Conservation (phyloP, 1,140 invertebrate genomes). For the Euglossa dilemma region DNA sequence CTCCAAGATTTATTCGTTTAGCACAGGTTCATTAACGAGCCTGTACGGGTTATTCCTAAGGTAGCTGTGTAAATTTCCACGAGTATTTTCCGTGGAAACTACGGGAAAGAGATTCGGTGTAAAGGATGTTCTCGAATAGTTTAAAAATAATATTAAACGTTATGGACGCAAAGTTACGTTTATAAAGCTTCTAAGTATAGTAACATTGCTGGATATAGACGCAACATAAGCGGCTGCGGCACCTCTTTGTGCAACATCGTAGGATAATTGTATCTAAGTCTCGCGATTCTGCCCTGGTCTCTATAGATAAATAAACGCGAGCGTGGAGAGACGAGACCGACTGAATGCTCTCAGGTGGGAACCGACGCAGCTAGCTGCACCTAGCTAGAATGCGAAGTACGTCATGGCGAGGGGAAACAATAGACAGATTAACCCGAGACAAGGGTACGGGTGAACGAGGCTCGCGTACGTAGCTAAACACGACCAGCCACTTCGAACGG, state of each 20-base stretch:
- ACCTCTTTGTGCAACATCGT: conserved; percentile 49
- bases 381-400: conserved; percentile 23
- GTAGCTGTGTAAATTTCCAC: too few species aligned
- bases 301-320: conserved; percentile 55
- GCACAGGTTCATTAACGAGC: too few species aligned
- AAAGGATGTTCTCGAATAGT: too few species aligned
- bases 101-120: too few species aligned
- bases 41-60: too few species aligned
- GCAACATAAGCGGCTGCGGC: conserved; percentile 23
- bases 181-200: background rate
- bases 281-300: conserved; percentile 34
- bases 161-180: background rate
- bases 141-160: too few species aligned
- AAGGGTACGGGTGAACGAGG: conserved; percentile 31
- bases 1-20: too few species aligned
- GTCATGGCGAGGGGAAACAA: conserved; percentile 36
- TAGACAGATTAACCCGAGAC: conserved; percentile 53
- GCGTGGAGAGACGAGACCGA: background rate
- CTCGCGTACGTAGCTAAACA: conserved; percentile 46
- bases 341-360: conserved; percentile 39
- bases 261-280: conserved; percentile 58
- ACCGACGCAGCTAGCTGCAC: conserved; percentile 22
- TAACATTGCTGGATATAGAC: background rate
- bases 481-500: conserved; percentile 8
- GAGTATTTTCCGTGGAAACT: too few species aligned